Conservation (phyloP, 1,140 invertebrate genomes). For the Platyscapa corneri region DNA sequence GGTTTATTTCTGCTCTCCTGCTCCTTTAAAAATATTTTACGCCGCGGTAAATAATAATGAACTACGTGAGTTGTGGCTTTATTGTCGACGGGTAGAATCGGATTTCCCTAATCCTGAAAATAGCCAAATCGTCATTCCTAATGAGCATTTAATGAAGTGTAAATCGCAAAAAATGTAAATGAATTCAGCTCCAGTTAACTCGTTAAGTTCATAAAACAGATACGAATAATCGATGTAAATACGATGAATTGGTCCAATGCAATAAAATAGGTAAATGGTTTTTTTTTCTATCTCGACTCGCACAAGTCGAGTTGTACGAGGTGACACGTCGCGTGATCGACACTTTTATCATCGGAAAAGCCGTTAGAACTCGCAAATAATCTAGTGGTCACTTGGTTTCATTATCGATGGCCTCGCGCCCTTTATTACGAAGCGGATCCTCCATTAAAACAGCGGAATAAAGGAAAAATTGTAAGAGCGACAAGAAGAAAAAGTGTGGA, state of each 20-base stretch:
- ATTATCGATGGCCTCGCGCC: not conserved
- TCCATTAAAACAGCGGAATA: not conserved
- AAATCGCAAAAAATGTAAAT: no score
- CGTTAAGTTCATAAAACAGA: no score
- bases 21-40: not conserved
- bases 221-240: not conserved
- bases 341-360: conserved; percentile 5
- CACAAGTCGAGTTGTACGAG: no score
- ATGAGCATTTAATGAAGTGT: no score
- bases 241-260: not conserved
- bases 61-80: not conserved
- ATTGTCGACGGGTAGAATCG: not conserved
- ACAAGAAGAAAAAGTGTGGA: conserved; percentile 5
- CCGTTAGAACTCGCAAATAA: not conserved
- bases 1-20: not conserved
- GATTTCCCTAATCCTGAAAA: not conserved
- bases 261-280: not conserved
- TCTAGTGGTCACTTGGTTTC: not conserved
- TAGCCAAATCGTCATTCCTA: not conserved
- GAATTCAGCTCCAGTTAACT: no score
- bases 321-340: not conserved
- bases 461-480: not conserved
- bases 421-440: not conserved
- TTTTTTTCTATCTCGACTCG: not conserved
- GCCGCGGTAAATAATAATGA: not conserved